Evolutionary conservation across 2,888 invertebrate genomes (phyloP).

Genomic region (Eristalis pertinax): DNA sequence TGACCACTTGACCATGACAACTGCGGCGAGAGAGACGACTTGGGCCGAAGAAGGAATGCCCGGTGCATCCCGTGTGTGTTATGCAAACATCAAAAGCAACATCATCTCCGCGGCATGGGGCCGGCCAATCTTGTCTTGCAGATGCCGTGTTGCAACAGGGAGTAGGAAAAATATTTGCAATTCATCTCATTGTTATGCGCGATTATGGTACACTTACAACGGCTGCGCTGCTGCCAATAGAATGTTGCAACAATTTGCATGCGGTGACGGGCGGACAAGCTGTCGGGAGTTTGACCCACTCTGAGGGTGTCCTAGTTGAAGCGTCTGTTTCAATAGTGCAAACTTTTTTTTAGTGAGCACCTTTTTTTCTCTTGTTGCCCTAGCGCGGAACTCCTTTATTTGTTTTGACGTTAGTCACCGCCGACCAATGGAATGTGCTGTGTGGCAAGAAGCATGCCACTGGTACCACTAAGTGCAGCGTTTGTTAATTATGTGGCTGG

Average conservation of each 20-base stretch:
- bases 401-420: slow-evolving; percentile 26
- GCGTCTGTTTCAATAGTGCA: slow-evolving; percentile 1
- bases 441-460: slow-evolving; percentile 14
- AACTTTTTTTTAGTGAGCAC: slow-evolving; percentile 21
- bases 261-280: not conserved
- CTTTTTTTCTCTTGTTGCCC: slow-evolving; percentile 1
- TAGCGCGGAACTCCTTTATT: slow-evolving; percentile 34
- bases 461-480: not conserved
- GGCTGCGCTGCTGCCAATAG: slow-evolving; percentile 47
- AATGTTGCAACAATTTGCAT: slow-evolving; percentile 52
- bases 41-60: slow-evolving; percentile 39
- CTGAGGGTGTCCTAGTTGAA: slow-evolving; percentile 41
- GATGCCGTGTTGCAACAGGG: slow-evolving; percentile 26
- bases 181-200: slow-evolving; percentile 59
- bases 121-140: not conserved
- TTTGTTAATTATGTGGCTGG: slow-evolving; percentile 12
- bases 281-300: slow-evolving; percentile 21
- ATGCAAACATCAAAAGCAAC: slow-evolving; percentile 50
- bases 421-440: slow-evolving; percentile 18
- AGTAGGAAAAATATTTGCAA: slow-evolving; percentile 9
- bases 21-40: not conserved
- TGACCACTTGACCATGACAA: slow-evolving; percentile 62
- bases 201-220: slow-evolving; percentile 65
- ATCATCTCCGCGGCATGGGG: not conserved
- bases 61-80: slow-evolving; percentile 43